Base-by-base conservation (phyloP, 2,888 invertebrate species). In the Nomada lathburiana region DNA sequence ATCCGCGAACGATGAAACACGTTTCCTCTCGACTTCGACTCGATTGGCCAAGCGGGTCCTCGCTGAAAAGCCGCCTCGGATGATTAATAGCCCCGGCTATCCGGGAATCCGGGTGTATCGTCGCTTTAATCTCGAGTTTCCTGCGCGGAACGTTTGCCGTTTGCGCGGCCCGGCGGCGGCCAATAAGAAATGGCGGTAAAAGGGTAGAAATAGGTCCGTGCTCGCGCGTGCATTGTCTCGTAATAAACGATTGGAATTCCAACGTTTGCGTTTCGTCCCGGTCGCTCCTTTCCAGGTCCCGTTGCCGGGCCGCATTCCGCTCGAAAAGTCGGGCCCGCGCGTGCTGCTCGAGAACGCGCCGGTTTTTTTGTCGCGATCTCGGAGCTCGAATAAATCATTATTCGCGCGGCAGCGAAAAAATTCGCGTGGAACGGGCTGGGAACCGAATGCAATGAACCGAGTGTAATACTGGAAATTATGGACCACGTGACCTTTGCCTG, bases 211-310 rank as follows among this genome's bases (percentile, higher is more conserved):
- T 74, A 74, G 82, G 72, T 83, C 78, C 83, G 81, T 47, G 82
- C 47, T 57, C 59, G 60, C 47, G 50, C 47, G 47, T 4, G 55
- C 36, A 82, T 82, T 83, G 82, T 83, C 82, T 78, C 71, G 78
- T 75, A 71, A 82, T 78, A 75, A 71, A 82, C 82, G 83, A 77
- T 78, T 76, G 81, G 72, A 81, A 81, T 83, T 81, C 82, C 60
- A 77, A 20, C 59, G 76, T 76, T 81, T 74, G 65, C 74, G 65
- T 67, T 76, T 76, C 75, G 83, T 78, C 83, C 82, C 74, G 83
- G 75, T 83, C 67, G 76, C 69, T 73, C 74, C 80, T 82, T 82
- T 82, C 82, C 59, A 76, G 76, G 72, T 80, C 57, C 70, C 62
- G 75, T 44, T 42, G 23, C 70, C 13, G 55, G 2, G 20, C 55